Conservation (phyloP, 1,140 invertebrate genomes). For the Drosophila nasuta region DNA sequence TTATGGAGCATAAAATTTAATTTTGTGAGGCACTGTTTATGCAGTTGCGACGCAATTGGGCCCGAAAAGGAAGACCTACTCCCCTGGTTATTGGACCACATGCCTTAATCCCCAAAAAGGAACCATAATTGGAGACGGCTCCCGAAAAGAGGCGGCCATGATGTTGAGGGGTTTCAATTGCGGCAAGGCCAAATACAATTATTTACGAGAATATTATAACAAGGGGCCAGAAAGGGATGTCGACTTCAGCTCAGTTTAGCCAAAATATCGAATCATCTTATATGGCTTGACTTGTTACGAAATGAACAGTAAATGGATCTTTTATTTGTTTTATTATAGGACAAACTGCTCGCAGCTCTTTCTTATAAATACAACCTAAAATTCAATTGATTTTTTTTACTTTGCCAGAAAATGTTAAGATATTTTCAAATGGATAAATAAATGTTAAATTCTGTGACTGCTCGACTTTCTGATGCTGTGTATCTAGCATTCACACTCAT, state of each 20-base stretch:
- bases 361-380: too few species aligned
- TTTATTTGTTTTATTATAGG: background rate
- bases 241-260: background rate
- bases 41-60: slow-evolving; percentile 10
- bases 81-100: slow-evolving; percentile 11
- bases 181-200: slow-evolving; percentile 20
- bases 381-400: too few species aligned
- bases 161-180: slow-evolving; percentile 34
- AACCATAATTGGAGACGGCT: slow-evolving; percentile 12
- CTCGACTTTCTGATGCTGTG: too few species aligned
- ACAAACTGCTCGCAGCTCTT: background rate
- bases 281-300: slow-evolving; percentile 5
- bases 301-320: background rate
- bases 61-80: slow-evolving; percentile 16
- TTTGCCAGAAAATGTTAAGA: too few species aligned
- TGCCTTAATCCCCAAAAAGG: slow-evolving; percentile 10
- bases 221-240: background rate
- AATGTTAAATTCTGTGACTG: too few species aligned
- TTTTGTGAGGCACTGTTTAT: slow-evolving; percentile 11
- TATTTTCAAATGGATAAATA: too few species aligned
- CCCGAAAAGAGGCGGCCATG: background rate
- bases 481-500: too few species aligned
- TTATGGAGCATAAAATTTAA: slow-evolving; percentile 22
- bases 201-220: background rate
- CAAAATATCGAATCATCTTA: background rate